Percentiles rank a stretch among this genome's conserved stretches.
These are phyloP conservation scores for Eupithecia inturbata DNA, from an alignment of 2,888 invertebrate species.

Conservation along the genomic window DNA sequence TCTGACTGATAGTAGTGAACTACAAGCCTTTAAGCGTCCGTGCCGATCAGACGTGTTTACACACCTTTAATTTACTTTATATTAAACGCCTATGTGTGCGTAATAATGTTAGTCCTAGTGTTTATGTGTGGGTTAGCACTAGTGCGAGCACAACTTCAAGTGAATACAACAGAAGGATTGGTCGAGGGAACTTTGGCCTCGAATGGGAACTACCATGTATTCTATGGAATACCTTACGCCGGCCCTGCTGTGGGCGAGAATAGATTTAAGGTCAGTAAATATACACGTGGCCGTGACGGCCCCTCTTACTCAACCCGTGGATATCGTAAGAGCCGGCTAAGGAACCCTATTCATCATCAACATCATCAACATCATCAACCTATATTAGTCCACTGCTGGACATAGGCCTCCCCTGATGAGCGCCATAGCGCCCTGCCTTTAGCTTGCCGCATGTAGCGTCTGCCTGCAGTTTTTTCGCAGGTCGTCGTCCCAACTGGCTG, in stretches of 20 bases:
- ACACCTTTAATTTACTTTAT: neutral
- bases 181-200: conserved; percentile 56
- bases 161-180: conserved; percentile 66
- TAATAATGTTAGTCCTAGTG: conserved; percentile 46
- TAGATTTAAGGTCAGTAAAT: conserved; percentile 62
- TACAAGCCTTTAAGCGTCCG: conserved; percentile 28
- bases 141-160: conserved; percentile 56
- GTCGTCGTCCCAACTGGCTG: no score
- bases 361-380: no score
- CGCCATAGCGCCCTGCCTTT: no score
- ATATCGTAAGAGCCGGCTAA: no score
- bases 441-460: no score
- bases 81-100: conserved; percentile 22
- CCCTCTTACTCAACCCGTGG: no score
- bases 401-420: no score
- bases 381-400: no score
- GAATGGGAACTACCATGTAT: conserved; percentile 62
- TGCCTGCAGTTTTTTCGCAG: no score
- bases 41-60: conserved; percentile 27
- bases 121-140: conserved; percentile 48
- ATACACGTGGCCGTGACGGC: no score
- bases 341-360: no score
- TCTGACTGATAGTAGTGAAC: conserved; percentile 16
- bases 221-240: conserved; percentile 73
- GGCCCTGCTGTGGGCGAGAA: conserved; percentile 58